Conservation (phyloP, 2,113 vertebrate species). For the pig (Sus scrofa) region DNA sequence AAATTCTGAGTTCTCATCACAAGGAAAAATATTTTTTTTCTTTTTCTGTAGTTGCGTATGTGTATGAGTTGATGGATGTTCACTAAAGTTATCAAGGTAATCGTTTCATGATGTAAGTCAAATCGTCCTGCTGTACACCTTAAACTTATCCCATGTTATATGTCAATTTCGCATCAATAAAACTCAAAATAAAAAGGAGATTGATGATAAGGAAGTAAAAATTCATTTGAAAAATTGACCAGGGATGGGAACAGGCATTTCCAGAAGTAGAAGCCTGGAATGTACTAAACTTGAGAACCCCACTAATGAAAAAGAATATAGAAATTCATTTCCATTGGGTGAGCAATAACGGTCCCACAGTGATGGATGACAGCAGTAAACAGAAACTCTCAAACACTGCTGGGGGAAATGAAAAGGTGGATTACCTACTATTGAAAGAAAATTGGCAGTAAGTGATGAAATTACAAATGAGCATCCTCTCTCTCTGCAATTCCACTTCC, state of each 20-base stretch:
- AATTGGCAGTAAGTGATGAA: background rate
- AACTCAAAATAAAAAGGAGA: background rate
- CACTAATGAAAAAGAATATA: background rate
- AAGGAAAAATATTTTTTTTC: background rate
- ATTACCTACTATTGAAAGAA: background rate
- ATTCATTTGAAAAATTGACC: background rate
- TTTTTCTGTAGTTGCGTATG: background rate
- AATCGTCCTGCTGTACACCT: background rate
- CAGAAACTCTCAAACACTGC: fast-evolving
- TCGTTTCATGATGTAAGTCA: background rate
- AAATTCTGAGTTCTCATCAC: background rate
- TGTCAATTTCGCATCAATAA: background rate
- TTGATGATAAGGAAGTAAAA: background rate
- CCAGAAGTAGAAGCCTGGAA: background rate
- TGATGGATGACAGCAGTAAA: background rate
- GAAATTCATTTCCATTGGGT: background rate
- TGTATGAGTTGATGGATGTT: background rate
- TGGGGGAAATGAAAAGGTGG: background rate
- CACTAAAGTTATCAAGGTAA: background rate
- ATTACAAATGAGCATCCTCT: constrained; percentile 9
- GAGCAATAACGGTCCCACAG: background rate
- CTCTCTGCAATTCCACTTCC: constrained; percentile 13
- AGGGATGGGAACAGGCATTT: background rate
- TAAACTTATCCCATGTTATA: background rate
- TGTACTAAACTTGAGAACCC: background rate